Conservation (phyloP, 2,113 vertebrate genomes). For the Cranoglanis bouderius region DNA sequence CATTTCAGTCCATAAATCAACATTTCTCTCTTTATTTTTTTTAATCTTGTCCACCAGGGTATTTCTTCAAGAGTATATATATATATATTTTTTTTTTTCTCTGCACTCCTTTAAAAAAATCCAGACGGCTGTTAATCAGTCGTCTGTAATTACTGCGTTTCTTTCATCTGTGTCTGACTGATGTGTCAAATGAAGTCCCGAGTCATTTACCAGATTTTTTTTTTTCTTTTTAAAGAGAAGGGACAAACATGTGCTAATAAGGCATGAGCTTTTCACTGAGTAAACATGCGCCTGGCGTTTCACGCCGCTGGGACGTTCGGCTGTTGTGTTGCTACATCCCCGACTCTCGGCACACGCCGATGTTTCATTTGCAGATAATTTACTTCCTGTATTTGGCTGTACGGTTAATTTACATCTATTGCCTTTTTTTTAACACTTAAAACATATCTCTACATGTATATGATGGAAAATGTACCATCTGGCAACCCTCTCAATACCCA, state of each 20-base stretch:
- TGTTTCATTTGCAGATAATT: constrained; percentile 19
- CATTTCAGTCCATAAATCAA: constrained; percentile 20
- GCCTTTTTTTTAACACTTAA: too few relatives aligned
- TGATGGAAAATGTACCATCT: not conserved
- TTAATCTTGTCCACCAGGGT: constrained; percentile 57
- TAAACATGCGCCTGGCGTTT: constrained; percentile 60
- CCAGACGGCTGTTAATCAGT: constrained; percentile 72
- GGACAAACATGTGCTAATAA: constrained; percentile 78
- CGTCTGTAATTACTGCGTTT: constrained; percentile 71
- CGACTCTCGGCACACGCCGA: not conserved
- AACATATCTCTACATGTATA: too few relatives aligned
- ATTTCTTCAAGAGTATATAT: constrained; percentile 50
- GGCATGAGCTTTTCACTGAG: constrained; percentile 69
- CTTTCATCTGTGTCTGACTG: constrained; percentile 77
- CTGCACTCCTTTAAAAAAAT: constrained; percentile 63
- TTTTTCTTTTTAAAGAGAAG: constrained; percentile 68
- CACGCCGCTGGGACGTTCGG: constrained; percentile 34
- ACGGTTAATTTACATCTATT: not conserved
- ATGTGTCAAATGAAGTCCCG: constrained; percentile 73
- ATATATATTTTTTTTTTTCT: constrained; percentile 60
- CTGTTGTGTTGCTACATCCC: constrained; percentile 12
- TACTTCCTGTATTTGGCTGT: constrained; percentile 3
- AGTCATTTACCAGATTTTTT: constrained; percentile 73
- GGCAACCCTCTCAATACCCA: not conserved
- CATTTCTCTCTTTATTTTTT: constrained; percentile 41